Conservation (phyloP, 1,140 invertebrate genomes). For the Sinella curviseta region DNA sequence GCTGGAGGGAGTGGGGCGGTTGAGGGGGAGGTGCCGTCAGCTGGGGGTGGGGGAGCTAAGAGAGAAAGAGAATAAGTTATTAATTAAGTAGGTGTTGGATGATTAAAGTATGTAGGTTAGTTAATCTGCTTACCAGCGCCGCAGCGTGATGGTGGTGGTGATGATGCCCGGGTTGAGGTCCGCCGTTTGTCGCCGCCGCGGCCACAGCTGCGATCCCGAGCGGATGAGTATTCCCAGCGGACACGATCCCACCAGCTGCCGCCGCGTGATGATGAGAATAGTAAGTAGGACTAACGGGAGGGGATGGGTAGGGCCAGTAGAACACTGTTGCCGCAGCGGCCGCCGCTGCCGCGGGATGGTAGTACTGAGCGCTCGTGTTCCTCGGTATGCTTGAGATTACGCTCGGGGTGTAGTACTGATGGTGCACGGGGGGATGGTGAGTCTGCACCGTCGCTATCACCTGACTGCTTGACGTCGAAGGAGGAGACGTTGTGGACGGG, state of each 20-base stretch:
- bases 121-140: no score
- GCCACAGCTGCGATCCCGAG: no score
- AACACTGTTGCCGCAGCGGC: slow-evolving; percentile 58
- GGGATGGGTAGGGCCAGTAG: slow-evolving; percentile 89
- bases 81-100: no score
- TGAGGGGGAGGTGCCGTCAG: not conserved
- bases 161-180: not conserved
- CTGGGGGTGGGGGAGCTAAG: slow-evolving; percentile 39
- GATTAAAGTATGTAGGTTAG: no score
- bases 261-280: slow-evolving; percentile 5
- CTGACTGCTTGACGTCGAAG: no score
- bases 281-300: slow-evolving; percentile 64
- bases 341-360: slow-evolving; percentile 30
- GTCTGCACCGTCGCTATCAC: slow-evolving; percentile 52
- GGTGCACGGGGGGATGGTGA: slow-evolving; percentile 46
- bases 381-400: no score
- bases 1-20: not conserved
- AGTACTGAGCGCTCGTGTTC: no score
- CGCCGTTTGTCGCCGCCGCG: no score
- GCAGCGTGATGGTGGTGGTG: slow-evolving; percentile 2
- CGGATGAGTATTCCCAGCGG: no score
- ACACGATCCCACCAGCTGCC: no score
- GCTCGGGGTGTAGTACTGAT: slow-evolving; percentile 38
- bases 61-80: slow-evolving; percentile 37
- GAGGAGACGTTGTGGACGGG: not conserved